Conservation (phyloP, 2,888 invertebrate genomes). For the Tuberolachnus salignus region DNA sequence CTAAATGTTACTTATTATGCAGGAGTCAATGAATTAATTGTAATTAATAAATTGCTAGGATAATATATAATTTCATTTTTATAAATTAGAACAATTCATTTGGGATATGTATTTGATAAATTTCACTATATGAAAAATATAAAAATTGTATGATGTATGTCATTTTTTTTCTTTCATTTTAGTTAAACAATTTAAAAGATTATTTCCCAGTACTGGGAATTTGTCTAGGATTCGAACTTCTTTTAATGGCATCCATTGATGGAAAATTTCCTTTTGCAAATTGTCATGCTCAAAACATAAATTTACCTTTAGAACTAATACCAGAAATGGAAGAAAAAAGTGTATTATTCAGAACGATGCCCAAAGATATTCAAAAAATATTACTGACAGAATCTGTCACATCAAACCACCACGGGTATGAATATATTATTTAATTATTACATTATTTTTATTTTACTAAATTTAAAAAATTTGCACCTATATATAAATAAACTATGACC, state of each 20-base stretch:
- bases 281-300: not conserved
- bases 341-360: slow-evolving; percentile 69
- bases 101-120: not conserved
- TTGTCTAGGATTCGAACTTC: slow-evolving; percentile 85
- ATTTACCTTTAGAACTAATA: slow-evolving; percentile 38
- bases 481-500: too few species aligned
- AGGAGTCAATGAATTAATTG: too few species aligned
- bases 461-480: too few species aligned
- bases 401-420: slow-evolving; percentile 39
- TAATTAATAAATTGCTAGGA: too few species aligned
- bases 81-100: not conserved
- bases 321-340: slow-evolving; percentile 37
- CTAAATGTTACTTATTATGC: too few species aligned
- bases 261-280: not conserved
- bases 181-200: slow-evolving; percentile 71
- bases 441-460: too few species aligned
- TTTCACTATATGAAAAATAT: not conserved
- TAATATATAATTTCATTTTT: too few species aligned
- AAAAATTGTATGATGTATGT: too few species aligned
- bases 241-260: slow-evolving; percentile 63
- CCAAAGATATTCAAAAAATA: slow-evolving; percentile 67
- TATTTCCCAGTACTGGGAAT: slow-evolving; percentile 88
- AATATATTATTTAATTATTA: not conserved
- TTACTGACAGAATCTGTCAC: slow-evolving; percentile 66
- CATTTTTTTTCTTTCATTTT: slow-evolving; percentile 54